Evolutionary conservation across 2,113 vertebrate genomes (phyloP).

Genomic region (Nanorana parkeri): DNA sequence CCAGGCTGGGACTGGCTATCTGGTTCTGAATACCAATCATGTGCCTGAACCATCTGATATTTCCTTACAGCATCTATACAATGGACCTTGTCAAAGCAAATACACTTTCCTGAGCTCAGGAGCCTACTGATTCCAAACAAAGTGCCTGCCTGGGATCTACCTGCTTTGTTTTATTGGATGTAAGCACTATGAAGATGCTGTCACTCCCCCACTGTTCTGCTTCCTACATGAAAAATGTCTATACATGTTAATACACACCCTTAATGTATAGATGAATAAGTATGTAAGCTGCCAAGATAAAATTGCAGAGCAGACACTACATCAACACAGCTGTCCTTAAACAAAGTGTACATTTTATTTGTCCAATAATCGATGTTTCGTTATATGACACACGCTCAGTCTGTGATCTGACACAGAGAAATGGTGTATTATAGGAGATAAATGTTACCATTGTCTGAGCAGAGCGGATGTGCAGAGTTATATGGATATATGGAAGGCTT

Average conservation of each 20-base stretch:
- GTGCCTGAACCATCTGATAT: not conserved
- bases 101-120: not conserved
- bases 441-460: too few relatives aligned
- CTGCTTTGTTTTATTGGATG: too few relatives aligned
- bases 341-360: too few relatives aligned
- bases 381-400: too few relatives aligned
- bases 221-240: not conserved
- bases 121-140: not conserved
- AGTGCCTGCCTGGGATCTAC: not conserved
- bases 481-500: too few relatives aligned
- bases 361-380: too few relatives aligned
- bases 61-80: not conserved
- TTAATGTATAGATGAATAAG: not conserved
- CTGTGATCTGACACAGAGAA: too few relatives aligned
- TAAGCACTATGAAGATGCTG: too few relatives aligned
- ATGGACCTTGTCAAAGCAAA: not conserved
- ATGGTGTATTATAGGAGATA: too few relatives aligned
- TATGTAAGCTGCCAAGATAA: not conserved
- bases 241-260: slow-evolving; percentile 9
- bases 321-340: not conserved
- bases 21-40: slow-evolving; percentile 6
- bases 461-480: too few relatives aligned
- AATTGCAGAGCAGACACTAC: not conserved
- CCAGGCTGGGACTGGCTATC: slow-evolving; percentile 8
- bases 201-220: not conserved